These are phyloP conservation scores for Coturnix japonica DNA, from an alignment of 2,113 vertebrate genomes.

Conservation along the genomic window DNA sequence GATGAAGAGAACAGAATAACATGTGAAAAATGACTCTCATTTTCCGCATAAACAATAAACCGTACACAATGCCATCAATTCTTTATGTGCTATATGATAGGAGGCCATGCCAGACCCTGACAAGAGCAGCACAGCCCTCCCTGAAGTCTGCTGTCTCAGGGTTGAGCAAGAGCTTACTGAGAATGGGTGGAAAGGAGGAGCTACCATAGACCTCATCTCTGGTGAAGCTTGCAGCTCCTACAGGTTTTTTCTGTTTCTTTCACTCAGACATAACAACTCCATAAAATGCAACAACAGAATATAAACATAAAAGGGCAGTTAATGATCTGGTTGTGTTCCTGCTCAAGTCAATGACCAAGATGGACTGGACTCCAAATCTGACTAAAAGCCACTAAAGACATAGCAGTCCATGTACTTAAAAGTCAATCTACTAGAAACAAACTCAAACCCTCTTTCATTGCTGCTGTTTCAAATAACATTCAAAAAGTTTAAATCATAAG, in stretches of 20 bases:
- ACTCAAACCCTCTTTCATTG: not conserved
- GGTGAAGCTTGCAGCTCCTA: not conserved
- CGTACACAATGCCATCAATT: not conserved
- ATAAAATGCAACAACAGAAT: not conserved
- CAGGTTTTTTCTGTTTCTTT: not conserved
- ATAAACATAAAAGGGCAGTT: not conserved
- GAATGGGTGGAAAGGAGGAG: not conserved
- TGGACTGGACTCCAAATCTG: not conserved
- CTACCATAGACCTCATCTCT: not conserved
- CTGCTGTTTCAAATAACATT: not conserved
- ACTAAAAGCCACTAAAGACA: not conserved
- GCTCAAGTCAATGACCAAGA: not conserved
- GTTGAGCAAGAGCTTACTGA: not conserved
- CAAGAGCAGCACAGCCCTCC: not conserved
- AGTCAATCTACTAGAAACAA: not conserved
- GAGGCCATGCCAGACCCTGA: rapidly evolving
- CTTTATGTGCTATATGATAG: not conserved
- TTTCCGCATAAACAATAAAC: not conserved
- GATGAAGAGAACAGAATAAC: not conserved
- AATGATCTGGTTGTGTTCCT: not conserved
- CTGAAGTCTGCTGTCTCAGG: rapidly evolving
- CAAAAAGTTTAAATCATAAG: not conserved
- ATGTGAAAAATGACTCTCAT: not conserved
- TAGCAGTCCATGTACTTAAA: not conserved
- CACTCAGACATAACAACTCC: not conserved